Percentiles rank a stretch among this genome's conserved stretches.
These are phyloP conservation scores for Scaptodrosophila lebanonensis DNA, from an alignment of 1,140 invertebrate species.

Conservation along the genomic window DNA sequence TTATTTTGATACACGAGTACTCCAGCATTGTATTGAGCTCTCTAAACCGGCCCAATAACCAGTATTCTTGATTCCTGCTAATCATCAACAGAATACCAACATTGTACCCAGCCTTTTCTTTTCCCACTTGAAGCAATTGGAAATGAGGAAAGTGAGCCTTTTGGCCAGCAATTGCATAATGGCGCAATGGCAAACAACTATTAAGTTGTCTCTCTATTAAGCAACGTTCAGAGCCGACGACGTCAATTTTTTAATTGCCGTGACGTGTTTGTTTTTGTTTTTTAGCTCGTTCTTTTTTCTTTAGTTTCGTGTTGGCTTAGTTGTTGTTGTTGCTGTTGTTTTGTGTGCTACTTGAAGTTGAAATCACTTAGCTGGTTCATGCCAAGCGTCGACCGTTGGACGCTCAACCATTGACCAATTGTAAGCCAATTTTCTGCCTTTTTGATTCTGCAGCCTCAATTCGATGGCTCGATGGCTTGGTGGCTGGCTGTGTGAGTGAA, in stretches of 20 bases:
- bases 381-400: conserved; percentile 29
- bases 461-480: background rate
- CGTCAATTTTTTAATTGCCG: conserved; percentile 66
- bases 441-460: conserved; percentile 10
- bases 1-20: too few relatives aligned
- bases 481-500: background rate
- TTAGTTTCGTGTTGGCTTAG: conserved; percentile 3
- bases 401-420: conserved; percentile 70
- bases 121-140: too few relatives aligned
- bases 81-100: too few relatives aligned
- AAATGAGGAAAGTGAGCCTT: too few relatives aligned
- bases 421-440: conserved; percentile 66
- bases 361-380: conserved; percentile 43
- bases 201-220: too few relatives aligned
- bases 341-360: conserved; percentile 44
- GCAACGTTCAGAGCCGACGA: background rate
- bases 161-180: too few relatives aligned
- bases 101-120: too few relatives aligned
- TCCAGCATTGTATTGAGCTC: too few relatives aligned
- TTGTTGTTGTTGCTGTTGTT: conserved; percentile 22
- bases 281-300: conserved; percentile 8
- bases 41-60: too few relatives aligned
- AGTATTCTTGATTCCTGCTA: too few relatives aligned
- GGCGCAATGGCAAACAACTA: too few relatives aligned
- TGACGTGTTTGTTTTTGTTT: conserved; percentile 58